Evolutionary conservation across 2,113 vertebrate species (phyloP), one percentile per base, ranked within the genome.

Genomic region (Bos indicus): DNA sequence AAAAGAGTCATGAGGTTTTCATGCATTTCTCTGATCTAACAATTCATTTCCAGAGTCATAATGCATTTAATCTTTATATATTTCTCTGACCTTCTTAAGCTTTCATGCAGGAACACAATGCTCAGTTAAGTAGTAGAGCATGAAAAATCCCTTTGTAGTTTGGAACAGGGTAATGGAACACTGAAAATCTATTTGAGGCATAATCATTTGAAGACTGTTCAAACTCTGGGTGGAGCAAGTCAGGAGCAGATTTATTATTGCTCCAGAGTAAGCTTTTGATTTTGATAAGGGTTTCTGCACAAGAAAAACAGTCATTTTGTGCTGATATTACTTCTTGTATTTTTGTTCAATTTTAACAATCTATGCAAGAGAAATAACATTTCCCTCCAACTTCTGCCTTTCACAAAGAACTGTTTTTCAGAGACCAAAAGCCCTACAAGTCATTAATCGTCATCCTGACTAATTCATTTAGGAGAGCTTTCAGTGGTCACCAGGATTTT

Each of bases 1-100:
- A 78, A 59, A 33, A 77, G 52, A 95, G 10, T 33, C 77, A 82
- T 14, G 54, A 89, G 60, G 52, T 78, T 88, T 40, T 52, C 40
- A 36, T 71, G 54, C 13, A 91, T 91, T 77, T 97, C 54, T 83
- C 62, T 80, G 43, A 51, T n/a, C 59, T 26, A 21, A 40, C 2
- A 95, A 28, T 67, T 97, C 3, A 78, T 81, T 98, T 96, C 36
- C 54, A 93, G 43, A 93, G 40, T 90, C 40, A 83, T 43, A 67
- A 82, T 87, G 36, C 80, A 93, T 59, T 95, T 91, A 86, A 88
- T 96, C 40, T 52, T 71, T 56, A 48, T 78, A 77, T 80, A 88
- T 94, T 98, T 96, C 43, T 93, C 8, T 94, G 86, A 64, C 43
- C 21, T 90, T 95, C 40, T 51, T 51, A 91, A 62, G 54, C 28